A percentile compares a stretch with the other conserved stretches of the same genome.
Conservation (phyloP, 2,797 vertebrate genomes). For the Argyrosomus regius region DNA sequence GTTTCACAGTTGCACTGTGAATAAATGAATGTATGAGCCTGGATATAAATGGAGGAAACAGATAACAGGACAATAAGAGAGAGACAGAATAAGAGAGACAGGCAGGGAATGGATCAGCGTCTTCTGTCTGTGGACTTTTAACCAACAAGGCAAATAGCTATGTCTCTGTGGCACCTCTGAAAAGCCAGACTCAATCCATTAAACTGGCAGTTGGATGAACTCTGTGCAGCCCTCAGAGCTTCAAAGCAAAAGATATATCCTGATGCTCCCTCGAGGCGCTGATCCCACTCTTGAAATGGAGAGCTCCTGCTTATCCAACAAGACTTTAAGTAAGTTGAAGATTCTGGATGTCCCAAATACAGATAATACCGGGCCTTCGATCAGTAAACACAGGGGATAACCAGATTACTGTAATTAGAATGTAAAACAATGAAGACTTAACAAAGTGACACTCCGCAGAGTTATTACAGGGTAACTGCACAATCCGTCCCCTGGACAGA, state of each 20-base stretch:
- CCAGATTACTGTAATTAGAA: conserved; percentile 25
- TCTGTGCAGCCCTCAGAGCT: conserved; percentile 67
- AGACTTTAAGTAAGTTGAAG: conserved; percentile 44
- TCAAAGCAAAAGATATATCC: conserved; percentile 75
- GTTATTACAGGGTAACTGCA: conserved; percentile 22
- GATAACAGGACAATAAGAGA: conserved; percentile 33
- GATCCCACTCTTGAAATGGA: conserved; percentile 62
- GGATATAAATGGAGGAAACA: conserved; percentile 32
- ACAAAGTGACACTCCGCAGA: conserved; percentile 22
- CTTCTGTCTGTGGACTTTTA: conserved; percentile 52
- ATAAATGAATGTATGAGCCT: conserved; percentile 42
- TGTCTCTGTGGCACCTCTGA: conserved; percentile 61
- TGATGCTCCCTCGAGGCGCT: conserved; percentile 58
- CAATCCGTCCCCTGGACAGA: conserved; percentile 5
- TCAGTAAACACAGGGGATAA: conserved; percentile 21
- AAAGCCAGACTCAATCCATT: conserved; percentile 74
- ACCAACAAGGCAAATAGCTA: conserved; percentile 63
- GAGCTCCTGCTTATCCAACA: conserved; percentile 55
- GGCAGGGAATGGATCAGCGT: conserved; percentile 17
- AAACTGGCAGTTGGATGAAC: conserved; percentile 76
- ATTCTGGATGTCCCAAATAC: conserved; percentile 35
- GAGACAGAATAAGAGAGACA: conserved; percentile 8
- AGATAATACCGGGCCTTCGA: conserved; percentile 23
- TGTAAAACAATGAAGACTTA: conserved; percentile 28
- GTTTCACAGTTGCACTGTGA: conserved; percentile 31